A percentile compares a stretch with the other conserved stretches of the same genome.
Conservation (phyloP, 92 coral and sea anemone genomes). For the Phenganax marumi region DNA sequence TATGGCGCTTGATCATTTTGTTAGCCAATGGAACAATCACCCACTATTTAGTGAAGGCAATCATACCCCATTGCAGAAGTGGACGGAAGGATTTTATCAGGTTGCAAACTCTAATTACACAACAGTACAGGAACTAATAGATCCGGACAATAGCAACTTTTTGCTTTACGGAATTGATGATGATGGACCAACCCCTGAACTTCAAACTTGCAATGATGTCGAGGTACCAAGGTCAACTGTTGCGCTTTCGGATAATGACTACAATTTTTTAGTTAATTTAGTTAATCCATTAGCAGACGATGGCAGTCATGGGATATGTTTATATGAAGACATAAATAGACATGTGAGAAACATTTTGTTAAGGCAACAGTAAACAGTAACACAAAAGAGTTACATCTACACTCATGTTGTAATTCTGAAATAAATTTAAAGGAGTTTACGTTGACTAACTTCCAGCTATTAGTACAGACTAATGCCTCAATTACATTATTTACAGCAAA, state of each 20-base stretch:
- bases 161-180: conserved; percentile 57
- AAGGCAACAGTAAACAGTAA: conserved; percentile 9
- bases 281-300: conserved; percentile 18
- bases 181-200: conserved; percentile 33
- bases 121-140: conserved; percentile 38
- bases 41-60: conserved; percentile 29
- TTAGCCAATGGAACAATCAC: conserved; percentile 59
- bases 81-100: conserved; percentile 48
- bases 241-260: conserved; percentile 17
- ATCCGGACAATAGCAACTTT: conserved; percentile 25
- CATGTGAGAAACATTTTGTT: conserved; percentile 12
- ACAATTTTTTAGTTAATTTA: neutral
- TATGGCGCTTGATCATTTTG: conserved; percentile 37
- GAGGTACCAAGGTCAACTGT: conserved; percentile 23
- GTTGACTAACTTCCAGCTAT: neutral
- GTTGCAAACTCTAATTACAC: conserved; percentile 34
- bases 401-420: too few relatives aligned
- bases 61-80: conserved; percentile 40
- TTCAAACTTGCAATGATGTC: conserved; percentile 11
- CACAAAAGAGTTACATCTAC: neutral
- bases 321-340: conserved; percentile 14
- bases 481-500: too few relatives aligned
- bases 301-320: neutral
- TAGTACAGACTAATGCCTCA: too few relatives aligned
- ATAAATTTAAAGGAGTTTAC: too few relatives aligned